Conservation (phyloP, 2,113 vertebrate species). For the Philantomba maxwellii region DNA sequence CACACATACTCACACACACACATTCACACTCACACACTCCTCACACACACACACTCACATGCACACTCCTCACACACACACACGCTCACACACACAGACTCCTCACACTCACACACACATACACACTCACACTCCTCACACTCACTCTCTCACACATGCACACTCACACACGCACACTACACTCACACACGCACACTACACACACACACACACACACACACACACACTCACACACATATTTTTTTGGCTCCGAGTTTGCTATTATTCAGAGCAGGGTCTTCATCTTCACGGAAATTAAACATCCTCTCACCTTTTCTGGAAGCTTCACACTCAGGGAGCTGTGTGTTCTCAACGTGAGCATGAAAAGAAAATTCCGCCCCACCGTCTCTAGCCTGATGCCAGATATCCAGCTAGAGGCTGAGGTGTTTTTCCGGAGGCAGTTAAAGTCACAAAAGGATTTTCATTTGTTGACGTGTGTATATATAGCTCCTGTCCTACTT, state of each 20-base stretch:
- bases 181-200: background rate
- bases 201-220: too few relatives aligned
- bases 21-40: too few relatives aligned
- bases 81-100: too few relatives aligned
- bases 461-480: background rate
- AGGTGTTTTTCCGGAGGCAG: background rate
- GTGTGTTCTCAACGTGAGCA: background rate
- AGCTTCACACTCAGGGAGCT: background rate
- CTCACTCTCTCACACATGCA: too few relatives aligned
- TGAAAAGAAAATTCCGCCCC: rapidly evolving
- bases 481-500: background rate
- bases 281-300: background rate
- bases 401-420: rapidly evolving
- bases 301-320: background rate
- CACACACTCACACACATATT: too few relatives aligned
- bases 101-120: too few relatives aligned
- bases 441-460: background rate
- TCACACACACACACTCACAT: too few relatives aligned
- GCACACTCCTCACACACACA: too few relatives aligned
- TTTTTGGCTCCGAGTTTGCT: rapidly evolving
- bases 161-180: too few relatives aligned
- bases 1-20: rapidly evolving
- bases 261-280: background rate
- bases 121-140: too few relatives aligned
- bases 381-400: rapidly evolving